Conservation (phyloP, 2,797 vertebrate genomes). For the Sphenopsis melanotis region DNA sequence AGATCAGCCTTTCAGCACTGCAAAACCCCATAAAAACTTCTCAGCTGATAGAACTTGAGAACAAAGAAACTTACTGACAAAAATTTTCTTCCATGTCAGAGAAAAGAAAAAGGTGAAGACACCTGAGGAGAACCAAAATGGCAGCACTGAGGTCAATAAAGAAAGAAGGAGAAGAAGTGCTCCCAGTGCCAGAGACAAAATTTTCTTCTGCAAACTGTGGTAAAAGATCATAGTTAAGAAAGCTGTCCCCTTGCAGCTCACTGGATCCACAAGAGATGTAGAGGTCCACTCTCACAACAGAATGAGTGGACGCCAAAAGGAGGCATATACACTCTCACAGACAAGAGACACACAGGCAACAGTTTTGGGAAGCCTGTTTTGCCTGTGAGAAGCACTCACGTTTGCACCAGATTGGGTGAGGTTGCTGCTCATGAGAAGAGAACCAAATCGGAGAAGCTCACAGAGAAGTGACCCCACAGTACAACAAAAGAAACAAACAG, state of each 20-base stretch:
- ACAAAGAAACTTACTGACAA: background rate
- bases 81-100: background rate
- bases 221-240: background rate
- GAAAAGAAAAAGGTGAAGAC: background rate
- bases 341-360: no score
- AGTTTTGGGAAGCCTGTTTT: background rate
- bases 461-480: background rate
- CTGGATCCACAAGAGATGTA: background rate
- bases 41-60: background rate
- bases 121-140: background rate
- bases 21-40: background rate
- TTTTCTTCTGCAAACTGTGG: background rate
- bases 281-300: background rate
- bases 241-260: background rate
- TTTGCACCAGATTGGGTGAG: background rate
- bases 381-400: background rate
- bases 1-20: background rate
- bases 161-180: no score
- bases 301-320: background rate
- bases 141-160: background rate
- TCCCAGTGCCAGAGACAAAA: background rate
- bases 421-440: background rate
- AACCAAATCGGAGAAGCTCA: background rate
- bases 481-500: background rate
- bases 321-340: fast-evolving